A percentile compares a stretch with the other conserved stretches of the same genome.
Evolutionary conservation across 2,888 invertebrate genomes (phyloP).

Genomic region (Cosmia trapezina): DNA sequence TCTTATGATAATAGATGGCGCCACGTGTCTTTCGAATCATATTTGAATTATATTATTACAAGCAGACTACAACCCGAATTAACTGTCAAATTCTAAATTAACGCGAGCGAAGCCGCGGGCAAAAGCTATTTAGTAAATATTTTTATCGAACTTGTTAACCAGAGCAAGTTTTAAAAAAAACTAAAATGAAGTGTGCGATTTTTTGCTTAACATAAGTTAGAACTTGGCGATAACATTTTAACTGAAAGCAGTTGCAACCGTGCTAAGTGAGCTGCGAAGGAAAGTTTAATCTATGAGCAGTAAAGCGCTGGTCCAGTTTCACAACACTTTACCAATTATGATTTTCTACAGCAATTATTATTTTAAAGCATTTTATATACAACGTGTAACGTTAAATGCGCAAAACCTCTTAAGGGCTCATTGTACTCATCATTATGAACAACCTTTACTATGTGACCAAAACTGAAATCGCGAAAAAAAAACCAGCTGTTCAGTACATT

Average conservation of each 20-base stretch:
- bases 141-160: constrained; percentile 52
- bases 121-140: constrained; percentile 12
- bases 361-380: constrained; percentile 1
- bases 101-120: too few relatives aligned
- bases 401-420: too few relatives aligned
- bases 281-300: constrained; percentile 68
- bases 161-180: constrained; percentile 51
- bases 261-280: constrained; percentile 68
- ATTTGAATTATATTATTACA: too few relatives aligned
- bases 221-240: constrained; percentile 68
- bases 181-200: constrained; percentile 62
- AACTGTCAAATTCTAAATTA: too few relatives aligned
- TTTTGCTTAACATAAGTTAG: constrained; percentile 53
- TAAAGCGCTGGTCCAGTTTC: constrained; percentile 60
- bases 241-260: constrained; percentile 68
- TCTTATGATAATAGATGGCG: too few relatives aligned
- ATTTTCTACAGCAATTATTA: constrained; percentile 15
- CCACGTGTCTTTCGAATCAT: too few relatives aligned
- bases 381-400: too few relatives aligned
- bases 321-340: constrained; percentile 59
- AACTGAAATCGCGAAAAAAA: too few relatives aligned
- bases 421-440: too few relatives aligned
- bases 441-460: too few relatives aligned
- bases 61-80: too few relatives aligned
- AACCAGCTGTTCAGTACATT: too few relatives aligned